phyloP scores from a whole-genome alignment of 2,888 invertebrate genomes.

The Malthinus flaveolus region DNA sequence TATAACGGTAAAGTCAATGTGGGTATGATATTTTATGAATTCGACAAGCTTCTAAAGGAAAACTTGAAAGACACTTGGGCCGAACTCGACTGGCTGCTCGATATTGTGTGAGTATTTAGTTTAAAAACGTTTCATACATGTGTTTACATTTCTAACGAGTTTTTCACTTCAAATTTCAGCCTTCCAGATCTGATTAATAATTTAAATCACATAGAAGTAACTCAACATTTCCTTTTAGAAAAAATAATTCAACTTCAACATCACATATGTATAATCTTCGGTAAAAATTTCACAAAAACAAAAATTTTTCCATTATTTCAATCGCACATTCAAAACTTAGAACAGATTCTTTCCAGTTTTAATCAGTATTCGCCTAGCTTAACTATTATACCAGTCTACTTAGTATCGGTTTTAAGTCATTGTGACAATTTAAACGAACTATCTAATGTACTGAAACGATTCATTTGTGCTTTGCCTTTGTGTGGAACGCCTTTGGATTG shows the following conservation, averaged over 20 bases:
- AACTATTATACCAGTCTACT: constrained; percentile 64
- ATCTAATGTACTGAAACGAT: constrained; percentile 62
- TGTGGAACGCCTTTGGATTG: constrained; percentile 57
- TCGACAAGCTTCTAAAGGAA: constrained; percentile 63
- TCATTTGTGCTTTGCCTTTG: constrained; percentile 57
- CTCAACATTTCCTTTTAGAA: constrained; percentile 58
- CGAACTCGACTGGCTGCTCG: constrained; percentile 70
- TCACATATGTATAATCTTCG: constrained; percentile 67
- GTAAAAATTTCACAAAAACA: constrained; percentile 62
- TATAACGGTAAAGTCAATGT: constrained; percentile 62
- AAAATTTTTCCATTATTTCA: constrained; percentile 63
- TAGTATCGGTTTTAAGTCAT: constrained; percentile 61
- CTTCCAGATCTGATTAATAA: constrained; percentile 63
- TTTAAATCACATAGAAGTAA: constrained; percentile 58
- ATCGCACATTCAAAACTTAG: constrained; percentile 62
- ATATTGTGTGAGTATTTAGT: constrained; percentile 60
- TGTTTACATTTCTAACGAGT: background rate
- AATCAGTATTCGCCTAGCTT: constrained; percentile 60
- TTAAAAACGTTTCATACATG: background rate
- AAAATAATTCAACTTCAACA: constrained; percentile 60
- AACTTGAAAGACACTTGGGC: constrained; percentile 69
- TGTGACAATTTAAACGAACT: constrained; percentile 58
- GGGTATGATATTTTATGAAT: constrained; percentile 62
- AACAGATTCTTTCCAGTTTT: constrained; percentile 63
- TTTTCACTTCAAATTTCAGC: constrained; percentile 50